Evolutionary conservation across 2,113 vertebrate species (phyloP).

Genomic region (Chrysemys picta): DNA sequence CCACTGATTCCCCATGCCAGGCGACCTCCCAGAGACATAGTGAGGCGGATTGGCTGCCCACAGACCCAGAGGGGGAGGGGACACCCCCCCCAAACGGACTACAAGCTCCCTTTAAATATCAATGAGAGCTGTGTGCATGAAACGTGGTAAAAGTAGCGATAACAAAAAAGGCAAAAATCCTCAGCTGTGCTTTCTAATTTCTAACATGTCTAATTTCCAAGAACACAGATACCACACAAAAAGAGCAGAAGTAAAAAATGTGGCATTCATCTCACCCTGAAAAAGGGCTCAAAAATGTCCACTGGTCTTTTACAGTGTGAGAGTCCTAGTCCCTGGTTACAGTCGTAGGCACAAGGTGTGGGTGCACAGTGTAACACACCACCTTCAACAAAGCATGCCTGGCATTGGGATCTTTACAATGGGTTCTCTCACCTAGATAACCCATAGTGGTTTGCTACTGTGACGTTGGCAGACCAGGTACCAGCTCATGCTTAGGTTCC

Average conservation of each 20-base stretch:
- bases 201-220: neutral
- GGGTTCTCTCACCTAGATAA: neutral
- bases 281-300: neutral
- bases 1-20: no score
- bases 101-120: neutral
- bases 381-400: neutral
- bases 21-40: no score
- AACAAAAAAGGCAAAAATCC: neutral
- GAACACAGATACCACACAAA: neutral
- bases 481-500: no score
- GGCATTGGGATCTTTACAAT: neutral
- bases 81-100: no score
- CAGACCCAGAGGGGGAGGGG: no score
- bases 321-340: neutral
- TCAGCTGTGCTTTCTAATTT: neutral
- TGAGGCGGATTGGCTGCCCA: no score
- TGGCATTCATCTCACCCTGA: neutral
- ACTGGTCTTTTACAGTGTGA: neutral
- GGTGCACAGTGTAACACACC: neutral
- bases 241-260: neutral
- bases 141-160: neutral
- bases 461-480: no score
- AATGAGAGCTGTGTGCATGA: neutral
- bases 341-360: neutral
- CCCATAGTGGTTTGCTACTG: no score